These are phyloP conservation scores for Nudaria mundana DNA, from an alignment of 2,888 invertebrate genomes.

Conservation along the genomic window DNA sequence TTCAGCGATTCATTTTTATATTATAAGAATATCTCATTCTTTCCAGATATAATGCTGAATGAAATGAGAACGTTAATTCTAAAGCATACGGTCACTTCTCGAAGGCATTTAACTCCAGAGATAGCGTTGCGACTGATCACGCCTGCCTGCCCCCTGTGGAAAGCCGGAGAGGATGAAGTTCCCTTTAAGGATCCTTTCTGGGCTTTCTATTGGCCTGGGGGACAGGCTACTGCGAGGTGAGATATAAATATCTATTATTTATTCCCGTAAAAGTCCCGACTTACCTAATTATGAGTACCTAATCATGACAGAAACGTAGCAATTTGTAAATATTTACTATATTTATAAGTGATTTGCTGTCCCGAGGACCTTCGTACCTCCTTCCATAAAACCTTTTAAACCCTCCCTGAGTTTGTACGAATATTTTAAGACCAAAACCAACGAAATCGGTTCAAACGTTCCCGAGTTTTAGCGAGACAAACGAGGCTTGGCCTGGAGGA, in stretches of 20 bases:
- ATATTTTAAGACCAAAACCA: too few species aligned
- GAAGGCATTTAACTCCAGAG: conserved; percentile 84
- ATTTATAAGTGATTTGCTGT: too few species aligned
- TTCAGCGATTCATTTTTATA: too few species aligned
- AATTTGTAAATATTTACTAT: too few species aligned
- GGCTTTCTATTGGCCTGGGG: conserved; percentile 91
- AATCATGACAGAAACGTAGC: too few species aligned
- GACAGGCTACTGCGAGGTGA: conserved; percentile 85
- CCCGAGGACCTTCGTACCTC: too few species aligned
- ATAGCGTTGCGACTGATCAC: conserved; percentile 83
- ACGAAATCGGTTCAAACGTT: too few species aligned
- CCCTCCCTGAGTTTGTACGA: too few species aligned
- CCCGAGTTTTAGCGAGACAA: too few species aligned
- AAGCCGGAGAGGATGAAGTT: conserved; percentile 49
- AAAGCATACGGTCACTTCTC: conserved; percentile 54
- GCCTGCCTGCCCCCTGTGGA: conserved; percentile 82
- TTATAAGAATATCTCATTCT: not conserved
- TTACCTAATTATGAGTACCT: too few species aligned
- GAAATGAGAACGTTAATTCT: conserved; percentile 48
- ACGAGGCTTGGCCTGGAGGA: too few species aligned
- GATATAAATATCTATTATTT: not conserved
- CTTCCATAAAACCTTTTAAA: too few species aligned
- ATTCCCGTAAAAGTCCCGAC: not conserved
- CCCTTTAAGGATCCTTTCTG: conserved; percentile 85
- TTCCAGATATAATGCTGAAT: conserved; percentile 40